Conservation (phyloP, 2,113 vertebrate species). For the Malurus cyaneus region DNA sequence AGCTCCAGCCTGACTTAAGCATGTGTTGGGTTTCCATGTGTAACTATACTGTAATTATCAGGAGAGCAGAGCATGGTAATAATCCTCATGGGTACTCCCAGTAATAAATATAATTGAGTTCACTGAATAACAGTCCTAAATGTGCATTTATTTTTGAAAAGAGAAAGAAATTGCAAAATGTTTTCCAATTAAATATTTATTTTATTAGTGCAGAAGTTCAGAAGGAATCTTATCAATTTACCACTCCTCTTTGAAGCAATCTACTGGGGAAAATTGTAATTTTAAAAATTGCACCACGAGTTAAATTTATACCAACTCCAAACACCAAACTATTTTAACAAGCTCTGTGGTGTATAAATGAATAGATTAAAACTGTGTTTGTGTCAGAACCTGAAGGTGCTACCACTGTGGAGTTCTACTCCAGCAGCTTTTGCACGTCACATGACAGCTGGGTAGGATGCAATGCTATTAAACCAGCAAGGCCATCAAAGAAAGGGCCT, state of each 20-base stretch:
- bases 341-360: slow-evolving; percentile 24
- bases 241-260: background rate
- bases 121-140: background rate
- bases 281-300: slow-evolving; percentile 18
- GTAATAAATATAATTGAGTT: slow-evolving; percentile 11
- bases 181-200: slow-evolving; percentile 23
- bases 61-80: background rate
- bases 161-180: background rate
- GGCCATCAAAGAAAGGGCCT: slow-evolving; percentile 16
- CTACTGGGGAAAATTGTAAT: background rate
- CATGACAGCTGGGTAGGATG: background rate
- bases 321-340: slow-evolving; percentile 20
- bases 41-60: background rate
- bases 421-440: background rate
- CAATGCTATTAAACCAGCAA: background rate
- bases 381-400: slow-evolving; percentile 38
- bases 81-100: background rate
- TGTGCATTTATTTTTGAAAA: background rate
- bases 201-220: background rate
- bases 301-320: slow-evolving; percentile 44
- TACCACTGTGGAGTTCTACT: slow-evolving; percentile 42
- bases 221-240: background rate
- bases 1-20: background rate
- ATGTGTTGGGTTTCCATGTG: background rate
- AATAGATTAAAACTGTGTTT: slow-evolving; percentile 55